Evolutionary conservation across 2,797 vertebrate species (phyloP).

Genomic region (Bradypodion ventrale): DNA sequence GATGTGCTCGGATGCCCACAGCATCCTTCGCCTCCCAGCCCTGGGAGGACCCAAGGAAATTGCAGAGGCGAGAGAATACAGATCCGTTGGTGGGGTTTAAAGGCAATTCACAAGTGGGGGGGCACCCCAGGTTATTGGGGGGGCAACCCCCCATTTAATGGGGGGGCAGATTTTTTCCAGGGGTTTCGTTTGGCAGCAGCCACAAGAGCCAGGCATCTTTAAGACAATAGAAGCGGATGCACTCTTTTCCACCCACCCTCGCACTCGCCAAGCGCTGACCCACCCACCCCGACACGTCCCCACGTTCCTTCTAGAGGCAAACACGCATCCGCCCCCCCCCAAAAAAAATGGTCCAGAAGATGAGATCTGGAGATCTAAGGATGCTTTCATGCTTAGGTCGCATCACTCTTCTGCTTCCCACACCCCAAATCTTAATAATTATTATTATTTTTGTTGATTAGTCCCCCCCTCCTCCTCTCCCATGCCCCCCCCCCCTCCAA

Average conservation of each 20-base stretch:
- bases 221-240: not conserved
- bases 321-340: no score
- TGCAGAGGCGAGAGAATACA: accelerated
- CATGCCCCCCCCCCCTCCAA: not conserved
- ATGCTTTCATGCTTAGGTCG: no score
- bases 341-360: no score
- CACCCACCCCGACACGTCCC: no score
- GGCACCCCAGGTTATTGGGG: not conserved
- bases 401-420: no score
- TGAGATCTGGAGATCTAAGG: no score
- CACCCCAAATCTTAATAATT: not conserved
- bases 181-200: no score
- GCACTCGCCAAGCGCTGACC: not conserved
- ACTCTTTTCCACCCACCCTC: not conserved
- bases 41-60: not conserved
- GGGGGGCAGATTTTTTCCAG: not conserved
- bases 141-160: not conserved
- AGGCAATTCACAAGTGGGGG: not conserved
- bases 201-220: no score
- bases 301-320: no score
- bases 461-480: accelerated
- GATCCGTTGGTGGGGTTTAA: not conserved
- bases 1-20: conserved; percentile 26
- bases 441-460: no score
- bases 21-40: conserved; percentile 6